Conservation (phyloP, 2,113 vertebrate species). For the Tenrec ecaudatus region DNA sequence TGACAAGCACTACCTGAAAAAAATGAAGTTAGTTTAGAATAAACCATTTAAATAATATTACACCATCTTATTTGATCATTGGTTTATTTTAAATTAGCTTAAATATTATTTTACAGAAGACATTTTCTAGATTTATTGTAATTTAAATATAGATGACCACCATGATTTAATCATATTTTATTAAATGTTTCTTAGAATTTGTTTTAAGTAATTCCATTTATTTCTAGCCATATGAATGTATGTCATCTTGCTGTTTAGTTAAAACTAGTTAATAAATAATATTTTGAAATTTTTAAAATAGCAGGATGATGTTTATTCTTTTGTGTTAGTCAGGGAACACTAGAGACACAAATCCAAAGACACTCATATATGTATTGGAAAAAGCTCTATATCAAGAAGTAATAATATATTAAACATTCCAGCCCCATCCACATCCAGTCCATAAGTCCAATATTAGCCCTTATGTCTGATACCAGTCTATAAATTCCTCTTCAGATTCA, state of each 20-base stretch:
- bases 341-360: too few species aligned
- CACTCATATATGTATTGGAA: too few species aligned
- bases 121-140: neutral
- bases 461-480: too few species aligned
- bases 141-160: neutral
- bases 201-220: neutral
- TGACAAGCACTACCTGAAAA: neutral
- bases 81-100: neutral
- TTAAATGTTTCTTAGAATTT: constrained; percentile 14
- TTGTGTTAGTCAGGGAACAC: too few species aligned
- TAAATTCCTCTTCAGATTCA: too few species aligned
- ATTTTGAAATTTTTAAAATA: constrained; percentile 64
- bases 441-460: too few species aligned
- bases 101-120: constrained; percentile 2
- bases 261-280: neutral
- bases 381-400: too few species aligned
- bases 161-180: constrained; percentile 3
- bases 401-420: too few species aligned
- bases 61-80: neutral
- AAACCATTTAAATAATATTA: neutral
- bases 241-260: neutral
- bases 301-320: constrained; percentile 45
- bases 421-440: too few species aligned
- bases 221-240: neutral
- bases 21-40: neutral